Base-by-base conservation (phyloP, 2,797 vertebrate species). In the Naso thynnoides region DNA sequence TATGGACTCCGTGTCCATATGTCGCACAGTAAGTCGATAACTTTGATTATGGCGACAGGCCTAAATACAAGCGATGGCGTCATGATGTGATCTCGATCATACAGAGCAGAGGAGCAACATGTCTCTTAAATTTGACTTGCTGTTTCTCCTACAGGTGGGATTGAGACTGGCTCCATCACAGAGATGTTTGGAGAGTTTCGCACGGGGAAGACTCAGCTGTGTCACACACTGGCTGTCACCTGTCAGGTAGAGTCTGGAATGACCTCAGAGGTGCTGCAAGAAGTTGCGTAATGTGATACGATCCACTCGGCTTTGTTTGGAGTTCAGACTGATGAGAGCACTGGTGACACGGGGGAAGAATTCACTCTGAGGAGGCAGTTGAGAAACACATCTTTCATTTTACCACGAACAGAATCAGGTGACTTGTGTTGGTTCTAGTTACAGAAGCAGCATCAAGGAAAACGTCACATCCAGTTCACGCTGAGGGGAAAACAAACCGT, bases 161-260 rank as follows among this genome's bases (percentile, higher is more conserved):
- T 99, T 62, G 98, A 99, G 91, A 99, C 97, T 0, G 98, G 97
- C 19, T 99, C 98, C 65, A 99, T 99, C 84, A 99, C 98, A 11
- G 97, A 99, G 86, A 96, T 99, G 93, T 99, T 99, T 5, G 98
- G 98, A 60, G 98, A 99, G 87, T 99, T 99, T 76, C 95, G 98
- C 24, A 99, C 98, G 0, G 98, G 98, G 18, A 99, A 99, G 81
- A 99, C 98, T 0, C 98, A 99, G 89, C 89, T 99, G 73, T 99
- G 98, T 86, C 98, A 99, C 86, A 99, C 97, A 0, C 87, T 99
- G 8, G 98, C 98, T 0, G 98, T 99, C 42, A 99, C 97, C 16
- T 99, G 98, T 81, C 98, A 99, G 93, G 97, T 98, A 89, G 2
- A 19, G 9, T 44, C 26, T 13, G 31, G 5, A 56, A 9, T 48